Evolutionary conservation across 1,140 invertebrate species (phyloP), one percentile per base, ranked within the genome.

Genomic region (Halictus rubicundus): DNA sequence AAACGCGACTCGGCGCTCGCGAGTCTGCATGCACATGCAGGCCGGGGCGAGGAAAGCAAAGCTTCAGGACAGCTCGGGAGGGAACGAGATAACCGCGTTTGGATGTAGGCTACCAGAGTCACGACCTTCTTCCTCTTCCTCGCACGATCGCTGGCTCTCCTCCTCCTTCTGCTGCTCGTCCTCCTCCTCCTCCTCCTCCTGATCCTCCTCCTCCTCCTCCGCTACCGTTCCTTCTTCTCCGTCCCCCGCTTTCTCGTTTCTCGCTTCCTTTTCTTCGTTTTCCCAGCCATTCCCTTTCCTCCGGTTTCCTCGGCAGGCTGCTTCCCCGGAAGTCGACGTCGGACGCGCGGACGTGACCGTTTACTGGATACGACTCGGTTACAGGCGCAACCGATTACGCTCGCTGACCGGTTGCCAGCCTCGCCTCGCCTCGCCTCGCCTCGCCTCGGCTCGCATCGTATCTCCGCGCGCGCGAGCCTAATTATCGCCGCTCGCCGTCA

Each of bases 31-130:
- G n/a, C 46, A 49, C 46, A 61, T 37, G 57, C 65, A 80, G 49
- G 65, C 32, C 37, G n/a, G 12, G 27, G 19, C 49, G 49, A 21
- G 49, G 14, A 7, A 46, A 52, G 49, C 49, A 81, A 84, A 84
- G 84, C 84, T 86, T 89, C 86, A 77, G 85, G 86, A 88, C 85
- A 86, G 79, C 80, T 75, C 82, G 68, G 78, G 87, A 91, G 88
- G 88, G 83, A 86, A 68, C 46, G 72, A 86, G 85, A 86, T 78
- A 84, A 85, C 88, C 82, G 82, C 87, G 84, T 89, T 89, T 86
- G 84, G 89, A 93, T 92, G 89, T 92, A 92, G 92, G 92, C 90
- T 92, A 92, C 88, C 88, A 89, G 89, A 92, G 91, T 92, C 91
- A 92, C 92, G 92, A 92, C 90, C 88, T 89, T 92, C 90, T 90